Percentiles rank a stretch among this genome's conserved stretches.
phyloP scores from a whole-genome alignment of 2,113 vertebrate species.

The Montifringilla adamsi region DNA sequence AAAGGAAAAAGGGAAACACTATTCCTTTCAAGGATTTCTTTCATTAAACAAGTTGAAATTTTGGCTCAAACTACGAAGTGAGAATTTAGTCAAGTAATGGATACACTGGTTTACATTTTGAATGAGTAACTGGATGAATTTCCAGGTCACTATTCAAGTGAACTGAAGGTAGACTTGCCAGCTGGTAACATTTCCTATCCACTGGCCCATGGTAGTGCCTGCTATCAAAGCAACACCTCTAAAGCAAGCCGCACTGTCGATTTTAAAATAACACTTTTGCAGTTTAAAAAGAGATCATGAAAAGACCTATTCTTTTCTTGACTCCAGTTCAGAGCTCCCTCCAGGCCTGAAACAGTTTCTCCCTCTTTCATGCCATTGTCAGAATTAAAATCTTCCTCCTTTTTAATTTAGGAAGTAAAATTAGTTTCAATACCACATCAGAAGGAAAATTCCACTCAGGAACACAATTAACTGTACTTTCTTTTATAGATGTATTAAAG shows the following conservation, averaged over 20 bases:
- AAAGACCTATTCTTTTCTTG: neutral
- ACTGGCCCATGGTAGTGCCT: neutral
- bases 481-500: neutral
- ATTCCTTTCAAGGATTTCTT: neutral
- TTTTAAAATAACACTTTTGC: neutral
- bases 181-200: neutral
- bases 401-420: constrained; percentile 19
- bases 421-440: constrained; percentile 28
- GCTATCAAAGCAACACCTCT: neutral
- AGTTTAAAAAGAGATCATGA: neutral
- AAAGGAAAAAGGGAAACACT: neutral
- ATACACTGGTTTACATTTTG: neutral
- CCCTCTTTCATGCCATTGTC: neutral
- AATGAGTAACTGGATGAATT: neutral
- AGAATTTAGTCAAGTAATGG: neutral
- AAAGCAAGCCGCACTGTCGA: neutral
- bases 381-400: neutral
- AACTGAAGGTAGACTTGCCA: neutral
- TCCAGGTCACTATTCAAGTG: neutral
- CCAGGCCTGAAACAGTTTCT: neutral
- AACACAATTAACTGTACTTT: neutral
- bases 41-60: neutral
- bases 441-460: neutral
- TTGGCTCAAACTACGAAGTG: neutral
- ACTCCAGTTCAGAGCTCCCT: neutral